Conservation (phyloP, 30 jellyfish, hydroid and myxozoan species). For the Nemopilema nomurai region DNA sequence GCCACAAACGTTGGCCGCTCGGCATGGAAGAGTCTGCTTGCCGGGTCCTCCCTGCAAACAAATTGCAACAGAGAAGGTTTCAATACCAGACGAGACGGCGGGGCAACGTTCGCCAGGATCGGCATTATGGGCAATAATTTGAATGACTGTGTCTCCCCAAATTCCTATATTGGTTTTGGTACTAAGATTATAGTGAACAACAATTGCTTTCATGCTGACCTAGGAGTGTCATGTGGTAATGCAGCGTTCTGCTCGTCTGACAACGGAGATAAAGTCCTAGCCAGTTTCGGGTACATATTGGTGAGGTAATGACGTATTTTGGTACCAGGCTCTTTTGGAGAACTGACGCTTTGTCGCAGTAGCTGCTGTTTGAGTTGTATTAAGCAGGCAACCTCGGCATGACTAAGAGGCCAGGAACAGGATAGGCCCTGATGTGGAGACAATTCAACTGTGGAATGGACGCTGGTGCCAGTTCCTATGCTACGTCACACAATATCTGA, state of each 20-base stretch:
- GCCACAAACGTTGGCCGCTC: slow-evolving; percentile 11
- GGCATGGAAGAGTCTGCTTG: slow-evolving; percentile 44
- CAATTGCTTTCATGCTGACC: background rate
- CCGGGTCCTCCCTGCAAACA: slow-evolving; percentile 24
- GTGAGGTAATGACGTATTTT: background rate
- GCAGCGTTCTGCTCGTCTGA: slow-evolving; percentile 31
- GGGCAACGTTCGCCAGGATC: slow-evolving; percentile 26
- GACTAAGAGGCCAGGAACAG: too few relatives aligned
- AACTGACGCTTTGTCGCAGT: too few relatives aligned
- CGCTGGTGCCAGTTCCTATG: too few relatives aligned
- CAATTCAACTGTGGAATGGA: too few relatives aligned
- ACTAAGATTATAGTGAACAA: background rate
- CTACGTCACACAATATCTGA: too few relatives aligned
- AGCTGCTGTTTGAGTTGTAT: too few relatives aligned
- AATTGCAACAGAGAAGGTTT: slow-evolving; percentile 51
- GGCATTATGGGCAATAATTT: slow-evolving; percentile 26
- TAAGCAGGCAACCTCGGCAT: too few relatives aligned
- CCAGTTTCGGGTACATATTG: slow-evolving; percentile 29
- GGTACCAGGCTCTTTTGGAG: too few relatives aligned
- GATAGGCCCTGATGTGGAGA: too few relatives aligned
- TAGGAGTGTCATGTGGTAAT: slow-evolving; percentile 36
- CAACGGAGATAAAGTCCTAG: slow-evolving; percentile 20
- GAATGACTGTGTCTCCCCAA: slow-evolving; percentile 30
- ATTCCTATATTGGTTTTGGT: slow-evolving; percentile 46
- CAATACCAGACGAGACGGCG: slow-evolving; percentile 13